Base-by-base conservation (phyloP, 2,797 vertebrate genomes). In the Halcyon badia region DNA sequence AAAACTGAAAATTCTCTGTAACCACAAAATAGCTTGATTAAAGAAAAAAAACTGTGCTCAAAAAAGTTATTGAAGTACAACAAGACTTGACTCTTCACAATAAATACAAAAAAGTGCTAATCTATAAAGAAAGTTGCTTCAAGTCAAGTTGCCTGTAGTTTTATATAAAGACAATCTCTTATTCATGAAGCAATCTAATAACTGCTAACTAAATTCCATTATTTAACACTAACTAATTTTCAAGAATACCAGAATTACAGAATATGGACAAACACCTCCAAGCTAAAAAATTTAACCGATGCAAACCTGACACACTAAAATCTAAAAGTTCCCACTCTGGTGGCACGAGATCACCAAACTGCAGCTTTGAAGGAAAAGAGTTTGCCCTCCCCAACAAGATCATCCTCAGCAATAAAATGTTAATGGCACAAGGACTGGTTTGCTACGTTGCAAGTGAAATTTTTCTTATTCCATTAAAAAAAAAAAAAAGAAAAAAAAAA, bases 361-460 rank as follows among this genome's bases (percentile, higher is more conserved):
- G 19, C 24, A 64, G 56, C 46, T 66, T 57, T 80, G 24, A 82
- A 87, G 9, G 11, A 9, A 44, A 71, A 4, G 1, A 51, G 24
- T 30, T 46, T 61, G 31, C 56, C 22, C 19, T 81, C 13, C 35
- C n/a, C 26, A 71, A 14, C 13, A 66, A 39, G 25, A 25, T 6
- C 56, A 22, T 22, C 12, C 13, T 68, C 48, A 58, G 68, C 60
- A 66, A 22, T 6, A 9, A 68, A 57, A 25, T 1, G 13, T 41
- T 76, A 51, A 49, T 2, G 2, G 73, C 62, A 62, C 25, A 31
- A 85, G 28, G 46, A 52, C 22, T 70, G 21, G 9, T 11, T 87
- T 64, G 60, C 24, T 75, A 33, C 26, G 21, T 16, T 1, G 0
- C 1, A 19, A 42, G 3, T 42, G n/a, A 39, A 10, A 11, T 11